Base-by-base conservation (phyloP, 1,140 invertebrate species). In the Pinna nobilis region DNA sequence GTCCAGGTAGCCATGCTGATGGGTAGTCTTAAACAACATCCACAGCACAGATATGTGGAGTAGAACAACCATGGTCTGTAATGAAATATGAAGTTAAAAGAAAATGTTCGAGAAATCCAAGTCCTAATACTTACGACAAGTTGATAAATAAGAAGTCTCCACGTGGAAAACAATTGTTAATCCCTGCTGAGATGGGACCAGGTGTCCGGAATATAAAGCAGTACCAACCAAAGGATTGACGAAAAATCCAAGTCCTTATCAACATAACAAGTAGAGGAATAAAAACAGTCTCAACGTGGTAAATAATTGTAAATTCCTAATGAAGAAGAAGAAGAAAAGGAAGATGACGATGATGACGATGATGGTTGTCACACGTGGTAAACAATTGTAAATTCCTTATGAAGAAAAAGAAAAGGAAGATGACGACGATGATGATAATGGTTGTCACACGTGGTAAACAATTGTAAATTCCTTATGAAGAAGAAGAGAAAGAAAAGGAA, bases 1-100 rank as follows among this genome's bases (percentile, higher is more conserved):
- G 94, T 96, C 95, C 82, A 94, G 86, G 89, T 92, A 92, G 18
- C 93, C 94, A 89, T 97, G 96, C 15, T 69, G 66, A 33, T 33
- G 33, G 37, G 30, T 59, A 30, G 30, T 9, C 18, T 32, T n/a
- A 3, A 59, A 15, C 13, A 59, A 33, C 37, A 33, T 35, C 55
- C 30, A n/a, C 55, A 59, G 15, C 13, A 11, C 23, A 6, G 37
- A 59, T 18, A 30, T 20, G 30, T 35, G 25, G 7, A 33, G n/a
- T n/a, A n/a, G n/a, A n/a, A n/a, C n/a, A n/a, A n/a, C n/a, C 55
- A 20, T 35, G 18, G 32, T 35, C 3, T 59, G 55, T 35, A 33
- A 35, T 35, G 30, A 59, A 35, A 35, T 59, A 30, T 59, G 15
- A 11, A 59, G 37, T n/a, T n/a, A 59, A 33, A 35, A 59, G 9